These are phyloP conservation scores for Apodemus sylvaticus DNA, from an alignment of 2,113 vertebrate genomes.

Conservation along the genomic window DNA sequence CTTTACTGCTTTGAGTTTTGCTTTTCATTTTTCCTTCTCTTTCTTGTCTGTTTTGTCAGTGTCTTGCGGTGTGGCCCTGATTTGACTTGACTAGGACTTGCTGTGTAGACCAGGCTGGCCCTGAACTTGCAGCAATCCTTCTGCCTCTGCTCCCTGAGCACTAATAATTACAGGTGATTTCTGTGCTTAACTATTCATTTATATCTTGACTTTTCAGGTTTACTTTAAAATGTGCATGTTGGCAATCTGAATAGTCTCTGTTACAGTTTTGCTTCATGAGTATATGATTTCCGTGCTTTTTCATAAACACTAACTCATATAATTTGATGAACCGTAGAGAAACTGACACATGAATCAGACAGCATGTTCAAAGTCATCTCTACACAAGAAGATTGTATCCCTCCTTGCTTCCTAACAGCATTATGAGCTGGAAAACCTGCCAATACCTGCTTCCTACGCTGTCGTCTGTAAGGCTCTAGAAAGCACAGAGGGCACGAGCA, in stretches of 20 bases:
- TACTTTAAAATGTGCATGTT: slow-evolving; percentile 5
- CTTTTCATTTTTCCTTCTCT: not conserved
- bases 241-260: not conserved
- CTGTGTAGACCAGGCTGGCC: not conserved
- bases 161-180: not conserved
- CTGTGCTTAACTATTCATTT: not conserved
- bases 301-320: not conserved
- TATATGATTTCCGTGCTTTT: not conserved
- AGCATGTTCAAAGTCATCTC: not conserved
- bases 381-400: not conserved
- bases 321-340: slow-evolving; percentile 14
- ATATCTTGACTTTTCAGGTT: slow-evolving; percentile 13
- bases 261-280: not conserved
- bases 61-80: not conserved
- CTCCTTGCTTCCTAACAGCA: not conserved
- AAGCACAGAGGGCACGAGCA: not conserved
- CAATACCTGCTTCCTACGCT: not conserved
- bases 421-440: not conserved
- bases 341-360: not conserved
- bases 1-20: not conserved
- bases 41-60: not conserved
- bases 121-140: not conserved
- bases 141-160: not conserved
- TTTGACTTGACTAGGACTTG: not conserved
- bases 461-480: not conserved